Conservation (phyloP, 2,797 vertebrate genomes). For the Lindbergichthys nudifrons region DNA sequence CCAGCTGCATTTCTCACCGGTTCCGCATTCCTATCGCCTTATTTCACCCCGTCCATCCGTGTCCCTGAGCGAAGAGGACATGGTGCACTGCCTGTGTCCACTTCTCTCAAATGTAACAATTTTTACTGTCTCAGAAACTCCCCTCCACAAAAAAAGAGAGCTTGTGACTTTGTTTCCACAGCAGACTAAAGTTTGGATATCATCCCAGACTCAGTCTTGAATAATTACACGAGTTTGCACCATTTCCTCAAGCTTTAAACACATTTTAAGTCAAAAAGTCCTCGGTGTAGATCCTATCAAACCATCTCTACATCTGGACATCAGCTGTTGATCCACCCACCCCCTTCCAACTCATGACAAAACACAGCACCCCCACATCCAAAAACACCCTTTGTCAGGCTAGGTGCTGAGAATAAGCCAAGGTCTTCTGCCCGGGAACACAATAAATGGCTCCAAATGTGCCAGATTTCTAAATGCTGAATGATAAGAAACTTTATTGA, state of each 20-base stretch:
- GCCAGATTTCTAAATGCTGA: neutral
- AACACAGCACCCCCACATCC: conserved; percentile 65
- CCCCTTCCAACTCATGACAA: conserved; percentile 51
- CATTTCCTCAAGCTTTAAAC: conserved; percentile 40
- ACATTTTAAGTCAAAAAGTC: conserved; percentile 26
- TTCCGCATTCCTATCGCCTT: conserved; percentile 88
- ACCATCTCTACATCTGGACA: conserved; percentile 72
- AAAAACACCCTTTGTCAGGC: conserved; percentile 52
- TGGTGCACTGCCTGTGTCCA: conserved; percentile 45
- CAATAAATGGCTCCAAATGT: neutral
- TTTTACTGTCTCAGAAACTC: conserved; percentile 5
- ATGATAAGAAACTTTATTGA: conserved; percentile 11
- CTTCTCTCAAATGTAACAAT: conserved; percentile 19
- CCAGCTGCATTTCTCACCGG: conserved; percentile 84
- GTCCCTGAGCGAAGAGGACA: conserved; percentile 56
- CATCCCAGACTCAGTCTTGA: conserved; percentile 50
- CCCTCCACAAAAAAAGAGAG: neutral
- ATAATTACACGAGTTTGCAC: conserved; percentile 33
- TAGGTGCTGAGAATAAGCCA: conserved; percentile 46
- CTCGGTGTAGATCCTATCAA: conserved; percentile 28
- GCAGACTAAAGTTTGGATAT: conserved; percentile 43
- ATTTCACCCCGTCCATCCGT: conserved; percentile 78
- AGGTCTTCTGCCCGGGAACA: conserved; percentile 18
- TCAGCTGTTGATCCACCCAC: conserved; percentile 71
- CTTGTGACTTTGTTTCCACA: conserved; percentile 29